Conservation (phyloP, 2,113 vertebrate species). For the Todiramphus saurophagus region DNA sequence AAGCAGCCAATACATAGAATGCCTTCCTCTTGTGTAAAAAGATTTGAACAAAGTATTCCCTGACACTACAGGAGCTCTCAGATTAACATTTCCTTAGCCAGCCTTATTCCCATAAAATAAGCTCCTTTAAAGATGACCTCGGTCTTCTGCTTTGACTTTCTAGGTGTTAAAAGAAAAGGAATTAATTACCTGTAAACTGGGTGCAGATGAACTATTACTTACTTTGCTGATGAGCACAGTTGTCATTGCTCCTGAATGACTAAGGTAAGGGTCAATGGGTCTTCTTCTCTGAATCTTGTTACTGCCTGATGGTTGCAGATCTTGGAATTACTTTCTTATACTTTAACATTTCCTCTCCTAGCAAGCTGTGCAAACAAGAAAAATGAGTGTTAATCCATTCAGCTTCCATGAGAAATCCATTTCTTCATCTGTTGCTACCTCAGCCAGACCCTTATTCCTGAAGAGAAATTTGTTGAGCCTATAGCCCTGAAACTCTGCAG, state of each 20-base stretch:
- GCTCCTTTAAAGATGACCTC: not conserved
- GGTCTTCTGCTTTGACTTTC: not conserved
- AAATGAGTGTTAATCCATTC: not conserved
- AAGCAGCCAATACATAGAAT: not conserved
- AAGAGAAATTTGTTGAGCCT: no score
- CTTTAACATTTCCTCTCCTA: not conserved
- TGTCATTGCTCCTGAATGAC: rapidly evolving
- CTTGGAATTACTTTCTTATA: not conserved
- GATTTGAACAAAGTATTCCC: not conserved
- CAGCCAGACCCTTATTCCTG: no score
- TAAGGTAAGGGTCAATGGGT: not conserved
- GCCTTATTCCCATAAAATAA: not conserved
- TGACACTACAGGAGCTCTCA: not conserved
- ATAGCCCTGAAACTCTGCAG: no score
- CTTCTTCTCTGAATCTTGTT: not conserved
- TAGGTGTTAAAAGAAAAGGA: not conserved
- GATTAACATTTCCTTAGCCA: not conserved
- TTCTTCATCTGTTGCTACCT: no score
- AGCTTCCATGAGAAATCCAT: not conserved
- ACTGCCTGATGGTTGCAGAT: not conserved
- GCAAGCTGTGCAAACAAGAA: not conserved
- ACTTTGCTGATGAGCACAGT: not conserved
- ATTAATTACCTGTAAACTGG: not conserved
- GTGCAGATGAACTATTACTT: not conserved
- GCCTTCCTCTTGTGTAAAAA: not conserved